These are phyloP conservation scores for Pomacea maculata DNA, from an alignment of 1,140 invertebrate species.

Conservation along the genomic window DNA sequence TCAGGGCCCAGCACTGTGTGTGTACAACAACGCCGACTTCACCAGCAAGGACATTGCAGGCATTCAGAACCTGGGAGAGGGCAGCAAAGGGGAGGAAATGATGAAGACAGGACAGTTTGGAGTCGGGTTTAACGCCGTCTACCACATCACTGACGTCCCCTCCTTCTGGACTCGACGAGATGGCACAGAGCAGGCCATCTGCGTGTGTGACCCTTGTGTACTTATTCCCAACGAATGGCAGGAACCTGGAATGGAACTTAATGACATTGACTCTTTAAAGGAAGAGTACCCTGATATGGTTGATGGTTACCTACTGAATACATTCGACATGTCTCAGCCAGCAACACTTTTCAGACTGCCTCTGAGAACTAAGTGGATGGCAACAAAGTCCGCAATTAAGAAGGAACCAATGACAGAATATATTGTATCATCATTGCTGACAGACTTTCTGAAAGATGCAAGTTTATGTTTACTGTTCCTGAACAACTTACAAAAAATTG, in stretches of 20 bases:
- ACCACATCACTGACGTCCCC: constrained; percentile 48
- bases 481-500: constrained; percentile 44
- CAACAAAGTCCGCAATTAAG: constrained; percentile 40
- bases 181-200: constrained; percentile 44
- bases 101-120: constrained; percentile 57
- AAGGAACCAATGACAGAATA: constrained; percentile 27
- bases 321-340: constrained; percentile 20
- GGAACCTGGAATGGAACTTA: constrained; percentile 46
- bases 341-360: constrained; percentile 54
- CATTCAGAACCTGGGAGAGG: constrained; percentile 55
- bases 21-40: constrained; percentile 57
- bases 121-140: constrained; percentile 62
- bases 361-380: constrained; percentile 43
- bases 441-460: constrained; percentile 45
- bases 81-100: constrained; percentile 50
- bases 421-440: constrained; percentile 35
- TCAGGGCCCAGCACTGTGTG: constrained; percentile 57
- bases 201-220: constrained; percentile 58
- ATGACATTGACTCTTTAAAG: constrained; percentile 31
- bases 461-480: constrained; percentile 49
- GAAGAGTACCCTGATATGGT: constrained; percentile 44
- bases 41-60: constrained; percentile 52
- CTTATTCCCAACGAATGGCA: constrained; percentile 46
- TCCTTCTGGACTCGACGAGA: constrained; percentile 35
- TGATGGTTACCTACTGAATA: constrained; percentile 39